phyloP scores from a whole-genome alignment of 2,888 invertebrate genomes.

The Nomada flava region DNA sequence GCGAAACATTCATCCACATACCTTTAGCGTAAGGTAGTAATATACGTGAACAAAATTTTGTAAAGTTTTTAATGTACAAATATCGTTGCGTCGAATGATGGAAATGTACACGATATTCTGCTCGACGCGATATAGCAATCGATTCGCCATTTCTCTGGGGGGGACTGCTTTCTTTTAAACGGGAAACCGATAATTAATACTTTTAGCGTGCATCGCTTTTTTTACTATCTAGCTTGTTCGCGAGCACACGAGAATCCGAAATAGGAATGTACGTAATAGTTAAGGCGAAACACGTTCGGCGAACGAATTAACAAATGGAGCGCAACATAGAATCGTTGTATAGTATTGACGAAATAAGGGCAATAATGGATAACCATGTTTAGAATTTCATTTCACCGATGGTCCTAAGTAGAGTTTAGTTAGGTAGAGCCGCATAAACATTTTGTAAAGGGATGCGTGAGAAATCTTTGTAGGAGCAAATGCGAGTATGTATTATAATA shows the following conservation, averaged over 20 bases:
- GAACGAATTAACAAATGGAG: neutral
- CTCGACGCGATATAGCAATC: neutral
- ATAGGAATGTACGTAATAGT: constrained; percentile 24
- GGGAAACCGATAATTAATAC: neutral
- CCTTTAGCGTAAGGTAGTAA: neutral
- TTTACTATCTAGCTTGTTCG: constrained; percentile 10
- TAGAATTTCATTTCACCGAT: constrained; percentile 46
- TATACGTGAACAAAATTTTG: neutral
- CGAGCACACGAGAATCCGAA: constrained; percentile 11
- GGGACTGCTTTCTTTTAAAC: neutral
- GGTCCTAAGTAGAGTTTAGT: constrained; percentile 67
- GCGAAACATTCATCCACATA: neutral
- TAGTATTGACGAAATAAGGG: constrained; percentile 55
- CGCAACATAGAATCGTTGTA: constrained; percentile 36
- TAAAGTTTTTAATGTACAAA: constrained; percentile 12
- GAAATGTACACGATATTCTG: neutral
- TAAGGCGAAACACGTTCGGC: neutral
- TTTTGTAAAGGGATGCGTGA: constrained; percentile 69
- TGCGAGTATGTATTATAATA: constrained; percentile 77
- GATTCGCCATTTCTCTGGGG: constrained; percentile 57
- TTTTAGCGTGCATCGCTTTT: constrained; percentile 26
- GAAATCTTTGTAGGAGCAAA: constrained; percentile 67
- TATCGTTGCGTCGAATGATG: neutral
- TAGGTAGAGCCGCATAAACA: constrained; percentile 62
- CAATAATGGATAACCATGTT: constrained; percentile 51